Conservation (phyloP, 2,797 vertebrate genomes). For the Pyrrhura leucotis region DNA sequence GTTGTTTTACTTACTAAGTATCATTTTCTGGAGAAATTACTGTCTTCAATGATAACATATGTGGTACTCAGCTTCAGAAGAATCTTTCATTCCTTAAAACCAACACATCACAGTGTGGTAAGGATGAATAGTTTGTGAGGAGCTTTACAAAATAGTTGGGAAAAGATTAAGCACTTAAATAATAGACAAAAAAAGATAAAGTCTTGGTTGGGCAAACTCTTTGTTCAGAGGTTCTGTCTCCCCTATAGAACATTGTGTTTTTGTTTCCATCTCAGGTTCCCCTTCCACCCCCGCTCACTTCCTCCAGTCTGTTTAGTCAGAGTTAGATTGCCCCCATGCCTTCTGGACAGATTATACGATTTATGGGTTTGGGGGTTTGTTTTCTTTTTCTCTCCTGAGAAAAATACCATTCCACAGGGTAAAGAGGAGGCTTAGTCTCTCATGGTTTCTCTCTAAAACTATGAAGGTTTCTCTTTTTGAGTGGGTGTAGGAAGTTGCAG, state of each 20-base stretch:
- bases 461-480: slow-evolving; percentile 33
- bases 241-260: not conserved
- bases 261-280: slow-evolving; percentile 46
- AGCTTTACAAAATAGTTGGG: not conserved
- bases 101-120: not conserved
- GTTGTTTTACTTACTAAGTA: not conserved
- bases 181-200: slow-evolving; percentile 7
- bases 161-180: not conserved
- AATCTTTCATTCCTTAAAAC: not conserved
- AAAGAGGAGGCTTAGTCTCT: not conserved
- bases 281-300: not conserved
- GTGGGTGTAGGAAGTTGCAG: slow-evolving; percentile 67
- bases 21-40: not conserved
- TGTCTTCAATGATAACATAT: not conserved
- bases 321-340: not conserved
- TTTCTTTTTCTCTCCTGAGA: slow-evolving; percentile 34
- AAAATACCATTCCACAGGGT: not conserved
- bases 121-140: not conserved
- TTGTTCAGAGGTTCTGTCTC: slow-evolving; percentile 7
- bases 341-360: not conserved
- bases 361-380: slow-evolving; percentile 16
- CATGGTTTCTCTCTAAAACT: slow-evolving; percentile 39
- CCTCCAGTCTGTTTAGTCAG: not conserved
- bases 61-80: not conserved
- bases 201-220: not conserved